Conservation (phyloP, 2,113 vertebrate genomes). For the Origma solitaria region DNA sequence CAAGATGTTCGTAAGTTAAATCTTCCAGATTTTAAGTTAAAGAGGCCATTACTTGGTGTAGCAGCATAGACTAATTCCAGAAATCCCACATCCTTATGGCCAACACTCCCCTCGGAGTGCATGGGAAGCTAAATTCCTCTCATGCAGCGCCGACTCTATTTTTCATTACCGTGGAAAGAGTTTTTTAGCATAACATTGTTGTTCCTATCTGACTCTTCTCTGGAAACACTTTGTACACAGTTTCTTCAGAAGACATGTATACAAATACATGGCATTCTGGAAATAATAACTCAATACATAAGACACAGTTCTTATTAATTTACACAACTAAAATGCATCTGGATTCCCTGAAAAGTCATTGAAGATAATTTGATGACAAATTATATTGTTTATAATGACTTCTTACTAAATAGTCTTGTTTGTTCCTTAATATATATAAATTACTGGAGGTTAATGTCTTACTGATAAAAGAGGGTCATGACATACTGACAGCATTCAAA, state of each 20-base stretch:
- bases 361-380: neutral
- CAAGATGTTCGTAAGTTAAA: neutral
- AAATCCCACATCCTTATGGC: neutral
- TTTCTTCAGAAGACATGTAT: neutral
- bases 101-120: rapidly evolving
- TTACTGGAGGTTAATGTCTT: neutral
- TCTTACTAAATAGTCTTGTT: neutral
- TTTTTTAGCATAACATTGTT: neutral
- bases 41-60: neutral
- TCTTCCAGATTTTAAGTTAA: neutral
- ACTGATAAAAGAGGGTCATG: neutral
- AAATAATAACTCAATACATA: neutral
- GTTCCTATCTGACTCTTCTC: neutral
- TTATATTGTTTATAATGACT: neutral
- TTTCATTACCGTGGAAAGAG: neutral
- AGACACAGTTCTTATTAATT: neutral
- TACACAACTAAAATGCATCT: neutral
- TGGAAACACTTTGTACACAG: neutral
- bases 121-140: neutral
- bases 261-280: neutral
- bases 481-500: neutral
- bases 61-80: neutral
- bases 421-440: neutral
- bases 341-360: neutral
- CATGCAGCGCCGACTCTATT: neutral